A percentile compares a stretch with the other conserved stretches of the same genome.
These are phyloP conservation scores for Dromiciops gliroides DNA, from an alignment of 2,113 vertebrate species.

Conservation along the genomic window DNA sequence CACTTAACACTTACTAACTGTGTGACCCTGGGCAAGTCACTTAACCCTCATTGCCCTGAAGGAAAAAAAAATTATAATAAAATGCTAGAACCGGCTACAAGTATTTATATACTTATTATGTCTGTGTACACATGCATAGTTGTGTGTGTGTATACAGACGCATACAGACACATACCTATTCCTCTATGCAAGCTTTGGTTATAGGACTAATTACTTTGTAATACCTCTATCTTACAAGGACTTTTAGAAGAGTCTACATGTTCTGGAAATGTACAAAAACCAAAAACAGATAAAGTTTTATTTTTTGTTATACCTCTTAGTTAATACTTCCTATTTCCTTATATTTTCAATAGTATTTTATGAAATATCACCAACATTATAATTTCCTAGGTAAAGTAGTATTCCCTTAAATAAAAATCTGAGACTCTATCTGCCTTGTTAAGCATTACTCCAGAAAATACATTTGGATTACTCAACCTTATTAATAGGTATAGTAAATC, in stretches of 20 bases:
- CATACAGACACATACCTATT: neutral
- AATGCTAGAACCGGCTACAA: neutral
- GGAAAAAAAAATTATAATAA: too few species aligned
- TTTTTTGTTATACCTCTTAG: neutral
- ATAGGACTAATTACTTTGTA: neutral
- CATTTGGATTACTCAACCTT: neutral
- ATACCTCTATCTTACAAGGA: neutral
- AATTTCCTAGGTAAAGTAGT: neutral
- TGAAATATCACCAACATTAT: neutral
- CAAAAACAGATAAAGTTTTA: neutral
- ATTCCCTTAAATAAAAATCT: neutral
- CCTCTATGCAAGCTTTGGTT: too few species aligned
- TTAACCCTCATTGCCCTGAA: too few species aligned
- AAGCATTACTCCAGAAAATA: neutral
- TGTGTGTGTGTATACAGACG: neutral
- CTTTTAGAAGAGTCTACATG: neutral
- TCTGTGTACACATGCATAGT: neutral
- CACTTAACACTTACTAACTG: too few species aligned
- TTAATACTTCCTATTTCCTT: neutral
- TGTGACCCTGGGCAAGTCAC: too few species aligned
- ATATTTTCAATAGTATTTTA: neutral
- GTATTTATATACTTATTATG: neutral
- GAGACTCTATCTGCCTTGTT: neutral
- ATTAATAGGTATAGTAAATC: neutral
- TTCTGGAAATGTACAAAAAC: neutral